phyloP scores from a whole-genome alignment of 2,888 invertebrate genomes.

The Scaeva pyrastri region DNA sequence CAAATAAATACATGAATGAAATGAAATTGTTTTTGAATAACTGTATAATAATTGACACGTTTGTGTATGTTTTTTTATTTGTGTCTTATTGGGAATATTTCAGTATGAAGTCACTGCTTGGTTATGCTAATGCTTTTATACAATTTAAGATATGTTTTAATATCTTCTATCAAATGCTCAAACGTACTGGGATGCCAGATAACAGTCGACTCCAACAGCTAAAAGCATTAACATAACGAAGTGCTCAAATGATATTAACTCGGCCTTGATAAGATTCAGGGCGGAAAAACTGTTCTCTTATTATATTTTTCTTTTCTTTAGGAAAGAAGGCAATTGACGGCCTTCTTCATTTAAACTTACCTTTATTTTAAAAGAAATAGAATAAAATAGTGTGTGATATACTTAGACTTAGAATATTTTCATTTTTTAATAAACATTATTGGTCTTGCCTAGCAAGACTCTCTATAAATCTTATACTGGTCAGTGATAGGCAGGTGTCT shows the following conservation, averaged over 20 bases:
- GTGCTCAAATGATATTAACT: background rate
- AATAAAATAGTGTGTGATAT: slow-evolving; percentile 55
- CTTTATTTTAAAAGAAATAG: slow-evolving; percentile 55
- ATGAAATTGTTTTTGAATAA: slow-evolving; percentile 6
- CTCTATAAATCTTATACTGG: slow-evolving; percentile 59
- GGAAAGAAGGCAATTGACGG: slow-evolving; percentile 61
- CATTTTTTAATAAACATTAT: slow-evolving; percentile 51
- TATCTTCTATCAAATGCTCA: background rate
- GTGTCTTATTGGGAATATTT: slow-evolving; percentile 16
- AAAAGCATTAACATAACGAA: slow-evolving; percentile 3
- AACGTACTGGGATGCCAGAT: background rate
- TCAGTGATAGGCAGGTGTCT: slow-evolving; percentile 65
- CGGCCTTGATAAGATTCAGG: background rate
- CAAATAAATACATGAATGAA: slow-evolving; percentile 2
- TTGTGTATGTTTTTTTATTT: slow-evolving; percentile 8
- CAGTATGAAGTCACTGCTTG: background rate
- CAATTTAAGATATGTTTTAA: background rate
- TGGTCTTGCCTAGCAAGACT: slow-evolving; percentile 68
- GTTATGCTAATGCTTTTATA: background rate
- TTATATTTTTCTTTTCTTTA: slow-evolving; percentile 5
- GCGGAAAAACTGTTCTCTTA: background rate
- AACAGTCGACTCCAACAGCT: background rate
- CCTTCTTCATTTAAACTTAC: slow-evolving; percentile 34
- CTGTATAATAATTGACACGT: slow-evolving; percentile 27
- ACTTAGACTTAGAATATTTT: slow-evolving; percentile 61